phyloP scores from a whole-genome alignment of 2,797 vertebrate species.

The Allobates femoralis region DNA sequence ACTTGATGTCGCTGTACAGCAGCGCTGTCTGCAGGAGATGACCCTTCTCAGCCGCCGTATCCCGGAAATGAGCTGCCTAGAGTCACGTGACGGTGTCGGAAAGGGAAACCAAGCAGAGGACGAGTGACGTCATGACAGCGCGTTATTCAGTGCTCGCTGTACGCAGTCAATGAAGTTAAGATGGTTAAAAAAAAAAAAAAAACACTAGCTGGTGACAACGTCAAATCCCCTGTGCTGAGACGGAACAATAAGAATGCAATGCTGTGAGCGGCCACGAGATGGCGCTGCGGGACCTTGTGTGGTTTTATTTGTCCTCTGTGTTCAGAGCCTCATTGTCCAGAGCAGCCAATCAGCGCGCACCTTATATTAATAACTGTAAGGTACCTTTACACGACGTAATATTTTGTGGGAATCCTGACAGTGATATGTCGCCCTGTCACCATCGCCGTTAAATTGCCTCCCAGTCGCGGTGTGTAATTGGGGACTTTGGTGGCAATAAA shows the following conservation, averaged over 20 bases:
- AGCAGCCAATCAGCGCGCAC: background rate
- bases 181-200: background rate
- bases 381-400: no score
- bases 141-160: background rate
- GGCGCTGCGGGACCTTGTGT: background rate
- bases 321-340: background rate
- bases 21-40: background rate
- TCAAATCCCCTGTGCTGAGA: no score
- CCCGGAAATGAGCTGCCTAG: constrained; percentile 8
- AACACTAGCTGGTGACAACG: background rate
- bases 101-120: constrained; percentile 34
- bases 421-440: no score
- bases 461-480: no score
- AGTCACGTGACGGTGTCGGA: constrained; percentile 28
- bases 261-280: background rate
- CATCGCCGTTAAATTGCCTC: no score
- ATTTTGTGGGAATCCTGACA: no score
- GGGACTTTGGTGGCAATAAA: no score
- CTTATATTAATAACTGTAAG: no score
- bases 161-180: constrained; percentile 1
- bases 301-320: background rate
- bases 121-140: background rate
- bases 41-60: constrained; percentile 28
- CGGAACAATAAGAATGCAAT: fast-evolving
- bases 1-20: constrained; percentile 1